phyloP scores from a whole-genome alignment of 2,888 invertebrate species.

The Lycocerus yunnanus region DNA sequence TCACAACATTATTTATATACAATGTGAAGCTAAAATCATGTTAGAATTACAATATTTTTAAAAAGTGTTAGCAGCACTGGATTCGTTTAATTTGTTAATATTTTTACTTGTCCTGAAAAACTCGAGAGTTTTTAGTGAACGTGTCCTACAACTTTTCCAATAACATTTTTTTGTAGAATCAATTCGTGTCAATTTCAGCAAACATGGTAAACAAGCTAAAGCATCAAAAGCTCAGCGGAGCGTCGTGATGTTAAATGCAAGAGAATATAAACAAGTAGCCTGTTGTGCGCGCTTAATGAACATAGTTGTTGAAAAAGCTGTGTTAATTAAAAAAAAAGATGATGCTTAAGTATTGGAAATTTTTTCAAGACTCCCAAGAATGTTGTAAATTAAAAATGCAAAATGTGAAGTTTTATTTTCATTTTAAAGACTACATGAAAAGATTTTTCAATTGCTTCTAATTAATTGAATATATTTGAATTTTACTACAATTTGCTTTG shows the following conservation, averaged over 20 bases:
- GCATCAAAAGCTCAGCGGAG: neutral
- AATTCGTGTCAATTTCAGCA: neutral
- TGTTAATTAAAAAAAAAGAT: neutral
- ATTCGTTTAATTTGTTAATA: no score
- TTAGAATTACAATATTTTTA: no score
- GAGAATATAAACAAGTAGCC: neutral
- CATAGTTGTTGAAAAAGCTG: neutral
- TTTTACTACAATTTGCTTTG: no score
- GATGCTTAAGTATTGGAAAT: neutral
- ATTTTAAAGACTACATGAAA: neutral
- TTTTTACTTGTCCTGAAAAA: neutral
- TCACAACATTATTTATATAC: no score
- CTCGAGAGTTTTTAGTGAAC: neutral
- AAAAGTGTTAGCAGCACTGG: no score
- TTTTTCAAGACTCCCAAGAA: neutral
- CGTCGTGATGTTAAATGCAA: neutral
- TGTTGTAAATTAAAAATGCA: neutral
- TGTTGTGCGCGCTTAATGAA: neutral
- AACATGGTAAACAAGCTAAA: neutral
- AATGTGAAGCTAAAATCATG: no score
- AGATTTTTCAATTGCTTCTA: no score
- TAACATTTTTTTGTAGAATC: neutral
- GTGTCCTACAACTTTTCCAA: neutral
- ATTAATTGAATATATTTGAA: no score
- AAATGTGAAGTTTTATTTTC: neutral